phyloP scores from a whole-genome alignment of 1,140 invertebrate species.

The Steinernema feltiae region DNA sequence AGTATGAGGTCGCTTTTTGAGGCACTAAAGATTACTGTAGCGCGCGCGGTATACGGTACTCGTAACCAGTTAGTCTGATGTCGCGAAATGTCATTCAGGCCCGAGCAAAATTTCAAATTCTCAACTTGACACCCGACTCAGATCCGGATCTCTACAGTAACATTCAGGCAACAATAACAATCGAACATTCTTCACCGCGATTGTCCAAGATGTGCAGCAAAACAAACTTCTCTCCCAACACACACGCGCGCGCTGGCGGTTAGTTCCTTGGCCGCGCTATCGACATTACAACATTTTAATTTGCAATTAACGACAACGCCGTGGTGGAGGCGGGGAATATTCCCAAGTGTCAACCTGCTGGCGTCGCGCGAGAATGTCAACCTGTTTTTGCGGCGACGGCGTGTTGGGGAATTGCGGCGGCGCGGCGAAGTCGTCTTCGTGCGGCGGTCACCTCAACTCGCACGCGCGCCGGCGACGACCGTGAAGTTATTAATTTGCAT shows the following conservation, averaged over 20 bases:
- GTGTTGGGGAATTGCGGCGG: not conserved
- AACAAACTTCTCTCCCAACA: not conserved
- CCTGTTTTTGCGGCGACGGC: not conserved
- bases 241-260: too few species aligned
- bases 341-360: not conserved
- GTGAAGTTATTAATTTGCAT: constrained; percentile 3
- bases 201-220: too few species aligned
- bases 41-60: too few species aligned
- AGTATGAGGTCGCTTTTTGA: too few species aligned
- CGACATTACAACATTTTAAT: not conserved
- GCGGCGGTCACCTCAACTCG: not conserved
- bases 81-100: too few species aligned
- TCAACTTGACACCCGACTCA: too few species aligned
- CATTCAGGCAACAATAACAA: not conserved
- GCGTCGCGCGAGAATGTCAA: not conserved
- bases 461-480: too few species aligned
- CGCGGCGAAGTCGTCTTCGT: not conserved
- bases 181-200: too few species aligned
- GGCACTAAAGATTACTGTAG: too few species aligned
- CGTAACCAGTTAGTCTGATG: too few species aligned
- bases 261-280: not conserved
- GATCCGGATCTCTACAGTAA: too few species aligned
- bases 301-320: not conserved
- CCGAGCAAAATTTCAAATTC: too few species aligned
- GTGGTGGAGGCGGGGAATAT: not conserved